Conservation (phyloP, 2,888 invertebrate genomes). For the Cantharis rufa region DNA sequence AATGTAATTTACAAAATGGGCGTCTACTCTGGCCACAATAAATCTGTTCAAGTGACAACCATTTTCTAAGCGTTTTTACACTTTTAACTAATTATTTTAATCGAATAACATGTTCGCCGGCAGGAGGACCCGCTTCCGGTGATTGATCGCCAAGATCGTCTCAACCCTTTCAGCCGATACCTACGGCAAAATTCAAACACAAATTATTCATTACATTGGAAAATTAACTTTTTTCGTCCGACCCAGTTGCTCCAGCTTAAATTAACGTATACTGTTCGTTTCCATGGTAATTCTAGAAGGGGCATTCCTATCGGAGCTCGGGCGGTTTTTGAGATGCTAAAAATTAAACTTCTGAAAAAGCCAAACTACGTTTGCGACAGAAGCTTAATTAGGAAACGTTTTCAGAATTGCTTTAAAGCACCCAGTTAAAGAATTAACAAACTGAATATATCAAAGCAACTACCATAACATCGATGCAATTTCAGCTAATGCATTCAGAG, state of each 20-base stretch:
- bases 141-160: constrained; percentile 40
- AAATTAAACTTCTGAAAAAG: constrained; percentile 57
- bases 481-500: not conserved
- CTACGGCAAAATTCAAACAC: constrained; percentile 45
- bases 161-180: constrained; percentile 44
- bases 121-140: constrained; percentile 33
- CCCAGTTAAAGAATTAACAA: constrained; percentile 51
- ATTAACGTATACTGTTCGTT: constrained; percentile 42
- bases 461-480: constrained; percentile 11
- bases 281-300: constrained; percentile 43
- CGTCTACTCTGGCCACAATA: constrained; percentile 37
- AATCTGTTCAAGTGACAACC: constrained; percentile 35
- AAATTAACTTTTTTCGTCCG: constrained; percentile 52
- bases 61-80: constrained; percentile 34
- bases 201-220: constrained; percentile 54
- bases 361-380: constrained; percentile 58
- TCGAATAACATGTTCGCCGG: constrained; percentile 42
- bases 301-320: constrained; percentile 41
- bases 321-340: constrained; percentile 51
- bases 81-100: constrained; percentile 48
- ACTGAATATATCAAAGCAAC: constrained; percentile 26
- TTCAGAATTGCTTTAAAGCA: constrained; percentile 55
- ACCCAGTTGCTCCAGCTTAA: constrained; percentile 42
- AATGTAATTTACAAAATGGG: constrained; percentile 52
- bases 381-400: constrained; percentile 59